phyloP scores from a whole-genome alignment of 2,113 vertebrate species.

The Gobio gobio region DNA sequence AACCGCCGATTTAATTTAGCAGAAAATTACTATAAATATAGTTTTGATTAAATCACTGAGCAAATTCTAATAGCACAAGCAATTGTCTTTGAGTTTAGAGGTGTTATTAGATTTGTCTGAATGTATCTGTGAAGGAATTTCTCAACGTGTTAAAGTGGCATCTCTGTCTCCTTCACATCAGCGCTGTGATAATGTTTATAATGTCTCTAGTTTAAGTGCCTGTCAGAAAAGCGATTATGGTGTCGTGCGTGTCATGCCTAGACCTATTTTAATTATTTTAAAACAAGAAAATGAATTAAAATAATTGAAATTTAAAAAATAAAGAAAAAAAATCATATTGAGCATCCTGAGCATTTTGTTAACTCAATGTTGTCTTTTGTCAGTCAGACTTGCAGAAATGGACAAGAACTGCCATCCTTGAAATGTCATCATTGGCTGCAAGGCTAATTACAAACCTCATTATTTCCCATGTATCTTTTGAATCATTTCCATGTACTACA shows the following conservation, averaged over 20 bases:
- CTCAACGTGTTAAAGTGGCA: not conserved
- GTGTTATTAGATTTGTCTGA: constrained; percentile 34
- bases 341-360: not conserved
- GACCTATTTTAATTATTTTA: not conserved
- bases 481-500: constrained; percentile 81
- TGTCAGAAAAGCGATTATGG: not conserved
- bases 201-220: not conserved
- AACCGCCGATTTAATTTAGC: constrained; percentile 73
- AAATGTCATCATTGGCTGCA: constrained; percentile 69
- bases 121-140: constrained; percentile 2
- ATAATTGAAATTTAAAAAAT: not conserved
- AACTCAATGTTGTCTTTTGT: constrained; percentile 37
- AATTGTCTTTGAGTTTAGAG: constrained; percentile 47
- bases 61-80: constrained; percentile 59
- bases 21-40: constrained; percentile 77
- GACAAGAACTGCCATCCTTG: constrained; percentile 61
- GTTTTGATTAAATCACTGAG: constrained; percentile 66
- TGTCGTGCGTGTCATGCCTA: not conserved
- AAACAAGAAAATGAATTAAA: not conserved
- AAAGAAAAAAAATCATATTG: not conserved
- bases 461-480: constrained; percentile 81
- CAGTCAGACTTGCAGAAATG: constrained; percentile 66
- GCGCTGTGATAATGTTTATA: constrained; percentile 1
- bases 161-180: not conserved
- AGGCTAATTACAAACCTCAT: constrained; percentile 78